Percentiles rank a stretch among this genome's conserved stretches.
Conservation (phyloP, 2,113 vertebrate species). For the Macrotis lagotis region DNA sequence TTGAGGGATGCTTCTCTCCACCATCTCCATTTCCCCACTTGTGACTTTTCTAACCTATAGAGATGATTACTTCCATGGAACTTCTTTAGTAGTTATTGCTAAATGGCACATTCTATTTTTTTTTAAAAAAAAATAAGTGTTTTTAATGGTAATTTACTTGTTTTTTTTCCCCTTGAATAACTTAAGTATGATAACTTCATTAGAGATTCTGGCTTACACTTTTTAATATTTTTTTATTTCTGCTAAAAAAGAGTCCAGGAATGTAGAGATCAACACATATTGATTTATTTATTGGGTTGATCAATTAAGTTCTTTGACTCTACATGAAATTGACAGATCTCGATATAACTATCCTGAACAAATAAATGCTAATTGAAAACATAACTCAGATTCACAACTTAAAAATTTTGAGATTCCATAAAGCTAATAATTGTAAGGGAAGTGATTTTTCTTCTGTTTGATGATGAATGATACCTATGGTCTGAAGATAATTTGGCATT, state of each 20-base stretch:
- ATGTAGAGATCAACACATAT: background rate
- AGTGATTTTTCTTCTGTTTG: background rate
- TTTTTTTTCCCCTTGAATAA: background rate
- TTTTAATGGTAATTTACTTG: background rate
- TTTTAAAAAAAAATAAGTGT: too few species aligned
- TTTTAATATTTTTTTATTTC: background rate
- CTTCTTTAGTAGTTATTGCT: background rate
- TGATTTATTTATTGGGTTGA: background rate
- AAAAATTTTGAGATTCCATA: background rate
- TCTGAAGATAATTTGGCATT: background rate
- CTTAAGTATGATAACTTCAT: background rate
- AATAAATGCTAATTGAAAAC: background rate
- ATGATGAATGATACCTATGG: background rate
- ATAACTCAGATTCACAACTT: background rate
- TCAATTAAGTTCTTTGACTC: background rate
- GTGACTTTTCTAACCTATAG: background rate
- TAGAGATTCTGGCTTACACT: background rate
- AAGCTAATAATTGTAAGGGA: background rate
- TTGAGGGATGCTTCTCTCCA: too few species aligned
- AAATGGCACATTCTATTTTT: background rate
- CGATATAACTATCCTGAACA: background rate
- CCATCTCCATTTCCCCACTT: too few species aligned
- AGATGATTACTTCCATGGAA: background rate
- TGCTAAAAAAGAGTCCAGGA: background rate
- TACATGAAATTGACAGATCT: background rate